Evolutionary conservation across 1,140 invertebrate species (phyloP).

Genomic region (Platorchestia sp.): DNA sequence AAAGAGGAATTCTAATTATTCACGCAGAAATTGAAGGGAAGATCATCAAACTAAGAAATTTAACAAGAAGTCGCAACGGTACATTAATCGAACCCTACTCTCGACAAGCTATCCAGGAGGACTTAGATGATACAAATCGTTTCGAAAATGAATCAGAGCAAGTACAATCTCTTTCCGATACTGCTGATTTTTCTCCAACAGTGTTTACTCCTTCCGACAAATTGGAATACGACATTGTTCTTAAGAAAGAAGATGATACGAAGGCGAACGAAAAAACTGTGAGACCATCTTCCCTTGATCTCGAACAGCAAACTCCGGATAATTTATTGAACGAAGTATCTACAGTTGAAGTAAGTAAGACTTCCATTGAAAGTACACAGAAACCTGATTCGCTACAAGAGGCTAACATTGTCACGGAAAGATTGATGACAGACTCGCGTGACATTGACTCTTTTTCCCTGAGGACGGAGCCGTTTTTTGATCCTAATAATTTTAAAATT

Average conservation of each 20-base stretch:
- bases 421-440: neutral
- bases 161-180: neutral
- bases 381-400: neutral
- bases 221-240: neutral
- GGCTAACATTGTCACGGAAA: neutral
- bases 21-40: conserved; percentile 45
- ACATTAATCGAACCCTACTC: neutral
- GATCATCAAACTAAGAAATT: conserved; percentile 17
- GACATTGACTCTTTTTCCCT: neutral
- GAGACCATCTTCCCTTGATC: neutral
- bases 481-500: neutral
- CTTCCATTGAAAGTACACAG: neutral
- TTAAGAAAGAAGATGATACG: neutral
- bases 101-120: neutral
- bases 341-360: neutral
- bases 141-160: neutral
- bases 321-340: conserved; percentile 12
- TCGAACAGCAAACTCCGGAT: neutral
- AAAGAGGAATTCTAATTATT: conserved; percentile 20
- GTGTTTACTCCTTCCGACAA: neutral
- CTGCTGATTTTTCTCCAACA: neutral
- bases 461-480: neutral
- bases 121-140: neutral
- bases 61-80: conserved; percentile 8
- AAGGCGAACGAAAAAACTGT: neutral